A percentile compares a stretch with the other conserved stretches of the same genome.
Conservation (phyloP, 2,113 vertebrate species). For the Psophia crepitans region DNA sequence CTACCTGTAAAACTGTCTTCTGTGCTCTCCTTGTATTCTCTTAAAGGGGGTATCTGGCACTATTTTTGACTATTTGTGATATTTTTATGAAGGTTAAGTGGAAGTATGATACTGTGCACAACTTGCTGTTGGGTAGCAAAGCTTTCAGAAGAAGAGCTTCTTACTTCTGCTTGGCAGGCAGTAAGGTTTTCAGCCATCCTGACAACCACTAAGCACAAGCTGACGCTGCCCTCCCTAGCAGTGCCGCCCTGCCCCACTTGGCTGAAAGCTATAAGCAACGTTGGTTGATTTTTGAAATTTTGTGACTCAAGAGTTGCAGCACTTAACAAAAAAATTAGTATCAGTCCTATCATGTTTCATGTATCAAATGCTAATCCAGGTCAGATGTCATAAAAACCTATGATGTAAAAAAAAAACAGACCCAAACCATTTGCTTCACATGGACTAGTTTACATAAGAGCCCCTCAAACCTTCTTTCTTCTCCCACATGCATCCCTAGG, state of each 20-base stretch:
- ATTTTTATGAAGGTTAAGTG: background rate
- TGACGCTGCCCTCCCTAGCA: background rate
- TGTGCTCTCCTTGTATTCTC: background rate
- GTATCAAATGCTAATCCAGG: background rate
- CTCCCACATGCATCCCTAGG: background rate
- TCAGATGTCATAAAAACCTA: background rate
- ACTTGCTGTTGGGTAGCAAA: background rate
- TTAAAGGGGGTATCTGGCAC: background rate
- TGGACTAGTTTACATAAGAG: background rate
- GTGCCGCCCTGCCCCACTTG: background rate
- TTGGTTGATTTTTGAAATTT: background rate
- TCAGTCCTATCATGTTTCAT: background rate
- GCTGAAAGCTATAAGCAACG: background rate
- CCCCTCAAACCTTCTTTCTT: background rate
- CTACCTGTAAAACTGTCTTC: background rate
- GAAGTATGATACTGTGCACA: background rate
- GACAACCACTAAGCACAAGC: background rate
- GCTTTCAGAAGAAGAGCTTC: background rate
- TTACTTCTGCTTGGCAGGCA: background rate
- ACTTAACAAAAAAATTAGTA: background rate
- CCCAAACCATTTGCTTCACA: background rate
- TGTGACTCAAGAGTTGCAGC: background rate
- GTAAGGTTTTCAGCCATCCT: background rate
- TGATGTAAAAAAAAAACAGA: background rate
- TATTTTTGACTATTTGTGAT: background rate